These are phyloP conservation scores for Synergus gifuensis DNA, from an alignment of 2,888 invertebrate species.

Conservation along the genomic window DNA sequence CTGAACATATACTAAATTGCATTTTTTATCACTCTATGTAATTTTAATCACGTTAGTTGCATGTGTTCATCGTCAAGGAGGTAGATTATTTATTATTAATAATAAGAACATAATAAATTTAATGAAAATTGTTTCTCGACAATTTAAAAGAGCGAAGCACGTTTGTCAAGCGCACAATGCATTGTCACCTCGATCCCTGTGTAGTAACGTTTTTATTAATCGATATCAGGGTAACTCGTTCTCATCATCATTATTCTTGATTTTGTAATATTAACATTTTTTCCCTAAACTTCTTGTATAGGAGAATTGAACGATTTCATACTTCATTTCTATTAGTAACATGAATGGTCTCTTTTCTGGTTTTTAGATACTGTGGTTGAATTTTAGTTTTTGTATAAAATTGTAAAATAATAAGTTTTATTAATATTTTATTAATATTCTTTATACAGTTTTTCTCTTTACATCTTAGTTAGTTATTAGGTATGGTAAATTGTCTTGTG, in stretches of 20 bases:
- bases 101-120: neutral
- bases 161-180: slow-evolving; percentile 65
- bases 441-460: no score
- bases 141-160: slow-evolving; percentile 49
- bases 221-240: neutral
- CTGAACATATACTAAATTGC: no score
- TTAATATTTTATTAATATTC: no score
- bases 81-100: neutral
- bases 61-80: neutral
- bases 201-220: neutral
- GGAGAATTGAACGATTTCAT: neutral
- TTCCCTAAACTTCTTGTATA: neutral
- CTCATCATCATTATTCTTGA: neutral
- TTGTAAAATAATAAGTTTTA: no score
- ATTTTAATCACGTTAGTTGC: neutral
- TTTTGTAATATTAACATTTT: neutral
- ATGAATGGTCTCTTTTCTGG: neutral
- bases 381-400: no score
- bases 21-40: neutral
- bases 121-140: neutral
- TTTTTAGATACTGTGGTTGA: neutral
- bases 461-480: no score
- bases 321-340: neutral
- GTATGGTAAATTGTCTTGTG: no score
- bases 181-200: slow-evolving; percentile 58